Base-by-base conservation (phyloP, 2,888 invertebrate genomes). In the Cryptus viduatorius region DNA sequence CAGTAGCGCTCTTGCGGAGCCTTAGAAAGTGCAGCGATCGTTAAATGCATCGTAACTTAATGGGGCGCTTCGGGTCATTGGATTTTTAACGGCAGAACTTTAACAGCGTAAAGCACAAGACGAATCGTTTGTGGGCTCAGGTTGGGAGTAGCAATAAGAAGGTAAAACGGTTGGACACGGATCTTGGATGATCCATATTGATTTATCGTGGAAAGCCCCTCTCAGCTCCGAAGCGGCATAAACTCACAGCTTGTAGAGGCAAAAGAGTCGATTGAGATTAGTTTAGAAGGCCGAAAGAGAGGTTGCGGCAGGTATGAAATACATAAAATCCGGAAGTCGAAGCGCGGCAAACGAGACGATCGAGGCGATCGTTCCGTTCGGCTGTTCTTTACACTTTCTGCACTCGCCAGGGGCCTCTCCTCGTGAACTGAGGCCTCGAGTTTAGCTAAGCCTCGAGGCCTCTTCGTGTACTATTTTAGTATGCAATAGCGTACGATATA, bases 361-460 rank as follows among this genome's bases (percentile, higher is more conserved):
- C 88, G 87, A 83, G 87, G 71, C 87, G 87, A 86, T 86, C 88
- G 90, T 91, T 91, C 90, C 91, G 85, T 91, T 89, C 88, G 89
- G 87, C 88, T 88, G 87, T 89, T 89, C 89, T 91, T 90, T 90
- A 90, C 90, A 91, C 91, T 91, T 91, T 91, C 91, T 91, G 87
- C 87, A 84, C 88, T 77, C 69, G 82, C 68, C 77, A 7, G 37
- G 37, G 12, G 56, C 10, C 19, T 56, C 24, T 56, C 8, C 81
- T 73, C 75, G 68, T 76, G 61, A 56, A 68, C 56, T 44, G 76
- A 71, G 82, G 46, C 77, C 42, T 77, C 64, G 75, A 42, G 75
- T 64, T 64, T 2, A 16, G 50, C 64, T 50, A 48, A 48, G 19
- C 29, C 75, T 50, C 61, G 12, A 46, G 31, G 19, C 29, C 75